Conservation (phyloP, 2,113 vertebrate genomes). For the Hippopotamus amphibius region DNA sequence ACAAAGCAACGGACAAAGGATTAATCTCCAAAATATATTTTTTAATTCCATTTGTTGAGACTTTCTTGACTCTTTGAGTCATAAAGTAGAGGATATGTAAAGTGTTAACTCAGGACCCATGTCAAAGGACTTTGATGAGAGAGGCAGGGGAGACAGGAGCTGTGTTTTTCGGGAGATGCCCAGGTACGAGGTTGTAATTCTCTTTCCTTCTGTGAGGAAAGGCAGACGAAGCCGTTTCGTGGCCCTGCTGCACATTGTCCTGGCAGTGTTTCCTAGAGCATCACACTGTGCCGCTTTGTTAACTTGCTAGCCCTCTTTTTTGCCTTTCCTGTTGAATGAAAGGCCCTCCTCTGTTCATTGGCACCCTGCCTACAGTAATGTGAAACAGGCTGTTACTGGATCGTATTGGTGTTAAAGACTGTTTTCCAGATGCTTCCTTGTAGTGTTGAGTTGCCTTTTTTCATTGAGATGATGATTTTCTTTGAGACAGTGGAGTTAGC, state of each 20-base stretch:
- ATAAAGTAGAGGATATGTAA: neutral
- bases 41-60: neutral
- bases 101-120: neutral
- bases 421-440: constrained; percentile 71
- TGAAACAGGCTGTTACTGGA: constrained; percentile 41
- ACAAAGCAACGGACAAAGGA: no score
- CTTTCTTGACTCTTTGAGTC: constrained; percentile 31
- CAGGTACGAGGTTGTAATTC: neutral
- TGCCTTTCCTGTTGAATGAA: constrained; percentile 29
- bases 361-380: fast-evolving
- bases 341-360: constrained; percentile 31
- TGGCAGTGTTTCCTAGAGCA: constrained; percentile 37
- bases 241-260: constrained; percentile 45
- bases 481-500: constrained; percentile 69
- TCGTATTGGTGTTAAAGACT: constrained; percentile 60
- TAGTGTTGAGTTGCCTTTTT: constrained; percentile 68
- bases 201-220: neutral
- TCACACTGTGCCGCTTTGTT: constrained; percentile 52
- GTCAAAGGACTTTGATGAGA: neutral
- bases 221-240: constrained; percentile 49
- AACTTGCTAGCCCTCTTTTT: constrained; percentile 1
- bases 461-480: constrained; percentile 59
- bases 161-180: neutral
- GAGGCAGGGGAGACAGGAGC: neutral
- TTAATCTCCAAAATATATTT: neutral